Evolutionary conservation across 2,113 vertebrate genomes (phyloP).

Genomic region (Neotragus pygmaeus): DNA sequence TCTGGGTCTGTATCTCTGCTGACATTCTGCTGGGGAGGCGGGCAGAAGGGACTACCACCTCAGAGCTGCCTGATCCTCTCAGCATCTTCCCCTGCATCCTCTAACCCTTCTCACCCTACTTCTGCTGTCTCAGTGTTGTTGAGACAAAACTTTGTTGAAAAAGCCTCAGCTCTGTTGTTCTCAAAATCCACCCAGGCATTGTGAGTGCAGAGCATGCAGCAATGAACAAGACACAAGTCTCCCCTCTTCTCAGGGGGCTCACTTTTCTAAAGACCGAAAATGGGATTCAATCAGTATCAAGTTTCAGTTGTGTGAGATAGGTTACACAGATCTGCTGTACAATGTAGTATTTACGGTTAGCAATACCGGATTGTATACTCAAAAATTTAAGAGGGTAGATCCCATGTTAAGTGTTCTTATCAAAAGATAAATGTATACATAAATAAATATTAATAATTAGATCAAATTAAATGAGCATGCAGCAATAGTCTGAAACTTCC

Average conservation of each 20-base stretch:
- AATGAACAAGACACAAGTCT: not conserved
- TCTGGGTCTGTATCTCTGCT: not conserved
- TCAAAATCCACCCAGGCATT: not conserved
- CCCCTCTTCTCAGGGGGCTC: not conserved
- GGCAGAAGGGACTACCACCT: rapidly evolving
- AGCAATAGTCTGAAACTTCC: not conserved
- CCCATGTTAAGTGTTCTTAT: not conserved
- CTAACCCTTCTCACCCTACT: not conserved
- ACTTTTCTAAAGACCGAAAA: not conserved
- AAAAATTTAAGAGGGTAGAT: not conserved
- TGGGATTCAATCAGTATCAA: not conserved
- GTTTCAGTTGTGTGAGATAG: not conserved
- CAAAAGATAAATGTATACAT: not conserved
- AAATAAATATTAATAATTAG: not conserved
- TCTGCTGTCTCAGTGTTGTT: not conserved
- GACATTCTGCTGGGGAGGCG: not conserved
- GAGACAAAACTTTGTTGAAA: not conserved
- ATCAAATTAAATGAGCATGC: no score
- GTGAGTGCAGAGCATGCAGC: rapidly evolving
- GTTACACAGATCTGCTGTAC: not conserved
- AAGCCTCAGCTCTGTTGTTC: not conserved
- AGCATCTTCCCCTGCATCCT: not conserved
- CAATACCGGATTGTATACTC: not conserved
- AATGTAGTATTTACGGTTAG: not conserved
- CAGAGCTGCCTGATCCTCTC: not conserved